Evolutionary conservation across 2,113 vertebrate genomes (phyloP).

Genomic region (Ptyas mucosa): DNA sequence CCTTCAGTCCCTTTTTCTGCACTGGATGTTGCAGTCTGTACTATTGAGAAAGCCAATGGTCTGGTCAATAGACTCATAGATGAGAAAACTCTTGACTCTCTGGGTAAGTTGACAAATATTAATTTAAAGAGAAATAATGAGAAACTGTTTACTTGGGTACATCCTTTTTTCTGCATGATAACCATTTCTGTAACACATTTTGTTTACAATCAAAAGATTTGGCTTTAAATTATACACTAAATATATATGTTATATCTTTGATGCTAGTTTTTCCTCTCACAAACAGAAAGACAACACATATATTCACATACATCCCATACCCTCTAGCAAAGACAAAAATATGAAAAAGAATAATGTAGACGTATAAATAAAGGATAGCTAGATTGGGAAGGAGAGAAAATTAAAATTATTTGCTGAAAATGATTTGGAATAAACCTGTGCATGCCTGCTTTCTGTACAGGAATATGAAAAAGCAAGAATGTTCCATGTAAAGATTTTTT

Average conservation of each 20-base stretch:
- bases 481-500: not conserved
- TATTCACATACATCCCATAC: not conserved
- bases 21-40: conserved; percentile 93
- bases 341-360: not conserved
- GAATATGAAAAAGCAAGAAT: not conserved
- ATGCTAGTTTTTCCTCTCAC: too few relatives aligned
- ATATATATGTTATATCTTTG: not conserved
- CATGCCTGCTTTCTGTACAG: not conserved
- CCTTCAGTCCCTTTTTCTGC: conserved; percentile 78
- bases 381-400: not conserved
- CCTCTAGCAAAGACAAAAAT: not conserved
- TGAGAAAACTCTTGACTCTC: conserved; percentile 80
- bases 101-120: conserved; percentile 74
- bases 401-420: not conserved
- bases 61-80: conserved; percentile 93
- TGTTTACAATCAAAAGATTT: conserved; percentile 11
- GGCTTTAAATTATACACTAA: not conserved
- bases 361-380: not conserved
- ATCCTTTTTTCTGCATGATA: not conserved
- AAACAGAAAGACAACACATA: too few relatives aligned
- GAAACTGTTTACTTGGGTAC: not conserved
- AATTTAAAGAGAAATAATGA: not conserved
- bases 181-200: not conserved
- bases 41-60: conserved; percentile 95
- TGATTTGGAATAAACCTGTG: not conserved